A percentile compares a stretch with the other conserved stretches of the same genome.
These are phyloP conservation scores for Ferdinandea cuprea DNA, from an alignment of 2,888 invertebrate species.

Conservation along the genomic window DNA sequence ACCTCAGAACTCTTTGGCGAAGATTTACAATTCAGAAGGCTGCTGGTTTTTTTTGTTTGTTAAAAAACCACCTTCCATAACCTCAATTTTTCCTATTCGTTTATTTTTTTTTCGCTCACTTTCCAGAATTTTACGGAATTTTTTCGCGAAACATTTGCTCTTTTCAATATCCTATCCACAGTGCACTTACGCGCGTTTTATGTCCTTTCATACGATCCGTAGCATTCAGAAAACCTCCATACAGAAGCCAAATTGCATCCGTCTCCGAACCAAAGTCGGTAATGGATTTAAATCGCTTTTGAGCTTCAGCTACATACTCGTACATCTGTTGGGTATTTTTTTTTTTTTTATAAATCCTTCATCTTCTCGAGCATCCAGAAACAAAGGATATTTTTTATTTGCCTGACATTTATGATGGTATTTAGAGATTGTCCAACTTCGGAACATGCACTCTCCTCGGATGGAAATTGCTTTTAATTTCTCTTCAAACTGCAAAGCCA, in stretches of 20 bases:
- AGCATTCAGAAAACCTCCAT: background rate
- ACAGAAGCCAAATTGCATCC: slow-evolving; percentile 38
- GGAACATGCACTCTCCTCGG: background rate
- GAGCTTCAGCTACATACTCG: too few relatives aligned
- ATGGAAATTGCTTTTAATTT: slow-evolving; percentile 24
- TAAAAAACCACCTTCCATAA: too few relatives aligned
- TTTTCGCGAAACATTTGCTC: too few relatives aligned
- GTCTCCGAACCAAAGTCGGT: slow-evolving; percentile 29
- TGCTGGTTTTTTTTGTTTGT: too few relatives aligned
- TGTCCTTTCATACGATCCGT: background rate
- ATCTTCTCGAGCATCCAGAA: slow-evolving; percentile 6
- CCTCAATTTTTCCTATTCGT: background rate
- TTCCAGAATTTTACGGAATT: too few relatives aligned
- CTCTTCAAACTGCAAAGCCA: slow-evolving; percentile 8
- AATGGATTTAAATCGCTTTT: slow-evolving; percentile 44
- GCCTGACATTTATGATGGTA: slow-evolving; percentile 20
- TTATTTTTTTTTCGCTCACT: background rate
- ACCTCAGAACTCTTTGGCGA: too few relatives aligned
- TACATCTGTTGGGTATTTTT: background rate
- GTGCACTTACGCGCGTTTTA: slow-evolving; percentile 8
- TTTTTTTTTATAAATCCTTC: background rate
- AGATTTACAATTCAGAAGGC: too few relatives aligned
- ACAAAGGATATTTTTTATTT: slow-evolving; percentile 35
- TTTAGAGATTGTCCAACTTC: slow-evolving; percentile 13
- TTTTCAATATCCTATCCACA: too few relatives aligned